These are phyloP conservation scores for Zingel zingel DNA, from an alignment of 2,113 vertebrate species.

Conservation along the genomic window DNA sequence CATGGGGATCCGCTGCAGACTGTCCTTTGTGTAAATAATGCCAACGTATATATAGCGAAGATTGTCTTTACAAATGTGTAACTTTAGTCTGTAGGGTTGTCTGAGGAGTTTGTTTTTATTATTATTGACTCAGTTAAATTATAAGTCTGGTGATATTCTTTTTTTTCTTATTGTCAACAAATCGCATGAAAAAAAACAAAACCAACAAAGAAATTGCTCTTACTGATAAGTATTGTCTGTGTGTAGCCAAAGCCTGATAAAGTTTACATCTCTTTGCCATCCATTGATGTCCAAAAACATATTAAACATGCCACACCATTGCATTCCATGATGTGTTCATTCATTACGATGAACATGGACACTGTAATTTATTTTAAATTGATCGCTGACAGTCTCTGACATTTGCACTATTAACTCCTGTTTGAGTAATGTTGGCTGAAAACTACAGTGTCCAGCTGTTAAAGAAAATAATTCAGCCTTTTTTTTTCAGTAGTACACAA, in stretches of 20 bases:
- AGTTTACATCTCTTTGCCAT: not conserved
- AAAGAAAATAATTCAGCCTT: no score
- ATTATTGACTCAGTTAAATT: not conserved
- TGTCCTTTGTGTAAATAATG: not conserved
- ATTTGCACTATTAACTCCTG: no score
- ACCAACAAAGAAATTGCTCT: not conserved
- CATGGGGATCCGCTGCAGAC: slow-evolving; percentile 18
- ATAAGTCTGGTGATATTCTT: not conserved
- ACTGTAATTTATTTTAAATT: no score
- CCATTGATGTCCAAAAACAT: not conserved
- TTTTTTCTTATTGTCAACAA: not conserved
- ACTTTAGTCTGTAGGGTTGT: not conserved
- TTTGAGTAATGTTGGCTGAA: no score
- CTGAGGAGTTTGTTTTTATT: not conserved
- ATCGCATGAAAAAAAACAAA: not conserved
- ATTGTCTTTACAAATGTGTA: not conserved
- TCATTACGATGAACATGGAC: no score
- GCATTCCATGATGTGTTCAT: no score
- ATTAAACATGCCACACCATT: no score
- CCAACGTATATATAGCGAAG: not conserved
- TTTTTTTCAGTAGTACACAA: not conserved
- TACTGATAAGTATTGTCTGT: not conserved
- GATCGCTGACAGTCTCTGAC: no score
- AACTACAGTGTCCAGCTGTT: no score
- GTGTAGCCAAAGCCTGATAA: not conserved